A percentile compares a stretch with the other conserved stretches of the same genome.
These are phyloP conservation scores for Sclerurus mexicanus DNA, from an alignment of 2,113 vertebrate genomes.

Conservation along the genomic window DNA sequence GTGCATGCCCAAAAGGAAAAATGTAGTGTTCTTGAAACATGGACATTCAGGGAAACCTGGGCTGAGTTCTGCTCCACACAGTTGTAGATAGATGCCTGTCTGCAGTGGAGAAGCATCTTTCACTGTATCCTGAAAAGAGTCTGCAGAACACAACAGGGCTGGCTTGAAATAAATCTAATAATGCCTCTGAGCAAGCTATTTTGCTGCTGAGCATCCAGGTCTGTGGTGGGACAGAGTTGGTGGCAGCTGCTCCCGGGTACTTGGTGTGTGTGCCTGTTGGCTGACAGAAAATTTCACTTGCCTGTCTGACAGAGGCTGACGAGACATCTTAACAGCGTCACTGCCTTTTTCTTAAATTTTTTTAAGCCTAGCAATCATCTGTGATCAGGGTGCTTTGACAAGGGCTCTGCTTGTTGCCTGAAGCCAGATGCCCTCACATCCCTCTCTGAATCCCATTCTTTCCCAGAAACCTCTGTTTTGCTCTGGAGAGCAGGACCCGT, in stretches of 20 bases:
- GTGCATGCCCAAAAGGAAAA: neutral
- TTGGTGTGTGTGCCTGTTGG: neutral
- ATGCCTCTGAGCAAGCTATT: neutral
- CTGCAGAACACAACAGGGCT: neutral
- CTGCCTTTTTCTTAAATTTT: neutral
- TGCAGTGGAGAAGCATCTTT: neutral
- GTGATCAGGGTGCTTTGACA: neutral
- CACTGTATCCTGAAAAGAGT: neutral
- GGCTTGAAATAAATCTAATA: rapidly evolving
- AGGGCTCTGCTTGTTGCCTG: neutral
- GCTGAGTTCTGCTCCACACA: neutral
- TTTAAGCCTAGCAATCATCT: neutral
- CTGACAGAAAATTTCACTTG: neutral
- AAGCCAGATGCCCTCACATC: rapidly evolving
- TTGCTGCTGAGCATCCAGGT: neutral
- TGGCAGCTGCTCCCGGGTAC: rapidly evolving
- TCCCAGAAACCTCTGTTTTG: rapidly evolving
- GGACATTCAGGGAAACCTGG: neutral
- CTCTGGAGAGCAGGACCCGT: neutral
- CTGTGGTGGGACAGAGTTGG: neutral
- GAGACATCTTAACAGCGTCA: too few relatives aligned
- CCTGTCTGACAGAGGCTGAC: too few relatives aligned
- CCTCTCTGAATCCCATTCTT: neutral
- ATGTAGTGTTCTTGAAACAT: rapidly evolving
- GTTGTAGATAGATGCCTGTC: neutral